A percentile compares a stretch with the other conserved stretches of the same genome.
Conservation (phyloP, 2,888 invertebrate species). For the Caenorhabditis sinica region DNA sequence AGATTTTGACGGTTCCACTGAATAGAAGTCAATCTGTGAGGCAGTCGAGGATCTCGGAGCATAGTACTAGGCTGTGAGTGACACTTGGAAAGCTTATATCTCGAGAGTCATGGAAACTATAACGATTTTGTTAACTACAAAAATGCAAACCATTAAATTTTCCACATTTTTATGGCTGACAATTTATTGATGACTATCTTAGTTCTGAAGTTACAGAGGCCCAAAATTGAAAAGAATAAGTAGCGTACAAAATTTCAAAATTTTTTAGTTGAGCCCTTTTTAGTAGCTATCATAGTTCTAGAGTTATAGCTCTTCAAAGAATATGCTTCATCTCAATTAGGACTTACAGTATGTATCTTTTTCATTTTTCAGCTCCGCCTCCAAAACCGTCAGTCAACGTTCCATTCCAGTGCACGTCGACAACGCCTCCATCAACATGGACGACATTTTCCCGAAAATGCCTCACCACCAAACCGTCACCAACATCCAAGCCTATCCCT, state of each 20-base stretch:
- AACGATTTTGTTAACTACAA: no score
- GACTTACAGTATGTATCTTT: no score
- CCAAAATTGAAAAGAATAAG: no score
- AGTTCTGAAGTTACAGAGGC: no score
- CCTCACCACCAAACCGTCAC: conserved; percentile 17
- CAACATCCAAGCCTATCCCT: background rate
- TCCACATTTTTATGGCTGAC: background rate
- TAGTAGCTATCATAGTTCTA: no score
- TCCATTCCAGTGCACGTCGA: conserved; percentile 6
- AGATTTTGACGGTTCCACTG: conserved; percentile 47
- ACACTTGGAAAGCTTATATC: no score
- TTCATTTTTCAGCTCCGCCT: conserved; percentile 14
- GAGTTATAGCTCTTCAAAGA: no score
- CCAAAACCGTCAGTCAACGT: conserved; percentile 8
- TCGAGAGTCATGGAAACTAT: no score
- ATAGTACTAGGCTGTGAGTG: conserved; percentile 6
- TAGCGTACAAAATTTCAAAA: no score
- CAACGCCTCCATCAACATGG: conserved; percentile 25
- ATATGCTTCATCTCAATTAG: no score
- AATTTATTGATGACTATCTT: background rate
- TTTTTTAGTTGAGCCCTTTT: no score
- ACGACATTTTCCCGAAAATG: conserved; percentile 44
- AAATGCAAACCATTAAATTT: no score
- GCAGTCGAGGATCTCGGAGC: conserved; percentile 22
- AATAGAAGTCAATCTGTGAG: conserved; percentile 2